These are phyloP conservation scores for Drosophila imparisetae DNA, from an alignment of 2,888 invertebrate genomes.

Conservation along the genomic window DNA sequence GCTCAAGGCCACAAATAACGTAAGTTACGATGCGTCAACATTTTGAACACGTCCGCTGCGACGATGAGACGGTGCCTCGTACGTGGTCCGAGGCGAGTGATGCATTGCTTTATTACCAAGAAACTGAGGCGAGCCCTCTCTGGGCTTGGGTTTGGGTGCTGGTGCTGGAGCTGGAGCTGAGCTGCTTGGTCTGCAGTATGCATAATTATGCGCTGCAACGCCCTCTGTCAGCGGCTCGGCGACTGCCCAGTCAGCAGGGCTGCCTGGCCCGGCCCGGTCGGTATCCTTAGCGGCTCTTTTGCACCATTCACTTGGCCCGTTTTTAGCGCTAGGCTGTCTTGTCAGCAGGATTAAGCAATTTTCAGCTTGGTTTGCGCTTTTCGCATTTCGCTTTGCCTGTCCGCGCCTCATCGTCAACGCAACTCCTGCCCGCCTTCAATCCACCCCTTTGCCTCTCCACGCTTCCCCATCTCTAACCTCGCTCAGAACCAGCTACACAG, in stretches of 20 bases:
- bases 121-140: constrained; percentile 45
- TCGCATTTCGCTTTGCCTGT: constrained; percentile 64
- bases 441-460: background rate
- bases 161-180: constrained; percentile 3
- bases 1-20: constrained; percentile 80
- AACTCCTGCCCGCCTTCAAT: constrained; percentile 20
- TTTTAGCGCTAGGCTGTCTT: constrained; percentile 67
- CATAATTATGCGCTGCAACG: constrained; percentile 82
- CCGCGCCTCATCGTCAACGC: constrained; percentile 54
- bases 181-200: constrained; percentile 45
- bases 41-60: constrained; percentile 45
- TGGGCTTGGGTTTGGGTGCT: constrained; percentile 3
- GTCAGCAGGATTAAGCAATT: constrained; percentile 81
- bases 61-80: constrained; percentile 16
- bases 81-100: constrained; percentile 53
- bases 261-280: background rate
- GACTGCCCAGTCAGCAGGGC: constrained; percentile 58
- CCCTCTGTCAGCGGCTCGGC: constrained; percentile 77
- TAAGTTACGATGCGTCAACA: constrained; percentile 80
- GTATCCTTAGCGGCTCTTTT: constrained; percentile 57
- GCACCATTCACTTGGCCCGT: constrained; percentile 36
- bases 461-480: constrained; percentile 4
- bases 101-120: constrained; percentile 81
- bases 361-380: constrained; percentile 75
- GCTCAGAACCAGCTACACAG: constrained; percentile 3